These are phyloP conservation scores for Deroptyus accipitrinus DNA, from an alignment of 2,113 vertebrate genomes.

Conservation along the genomic window DNA sequence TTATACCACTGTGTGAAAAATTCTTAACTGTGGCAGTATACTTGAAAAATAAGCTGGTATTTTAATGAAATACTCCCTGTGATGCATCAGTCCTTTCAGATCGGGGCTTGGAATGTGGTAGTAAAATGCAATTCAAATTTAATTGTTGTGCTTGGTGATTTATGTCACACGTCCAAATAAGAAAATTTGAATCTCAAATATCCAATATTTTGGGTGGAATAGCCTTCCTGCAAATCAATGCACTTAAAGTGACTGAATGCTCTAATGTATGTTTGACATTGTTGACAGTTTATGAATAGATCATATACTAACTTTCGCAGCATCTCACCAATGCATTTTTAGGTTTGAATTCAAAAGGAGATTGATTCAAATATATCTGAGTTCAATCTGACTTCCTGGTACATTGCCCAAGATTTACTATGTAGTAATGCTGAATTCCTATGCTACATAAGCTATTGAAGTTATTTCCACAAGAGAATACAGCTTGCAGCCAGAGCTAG, in stretches of 20 bases:
- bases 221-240: conserved; percentile 47
- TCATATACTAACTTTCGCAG: not conserved
- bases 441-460: not conserved
- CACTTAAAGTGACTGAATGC: conserved; percentile 23
- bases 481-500: not conserved
- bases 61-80: conserved; percentile 51
- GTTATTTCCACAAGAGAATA: conserved; percentile 4
- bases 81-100: conserved; percentile 34
- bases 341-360: conserved; percentile 25
- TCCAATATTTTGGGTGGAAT: conserved; percentile 35
- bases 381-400: conserved; percentile 19
- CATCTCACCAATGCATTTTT: not conserved
- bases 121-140: conserved; percentile 55
- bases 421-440: conserved; percentile 17
- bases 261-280: conserved; percentile 34
- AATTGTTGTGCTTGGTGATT: conserved; percentile 60
- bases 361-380: conserved; percentile 22
- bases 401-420: conserved; percentile 18
- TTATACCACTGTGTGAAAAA: conserved; percentile 34
- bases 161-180: conserved; percentile 31
- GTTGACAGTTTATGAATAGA: conserved; percentile 49
- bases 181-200: conserved; percentile 54
- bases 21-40: not conserved
- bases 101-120: not conserved
- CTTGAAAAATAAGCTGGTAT: conserved; percentile 44